Evolutionary conservation across 2,888 invertebrate species (phyloP).

Genomic region (Ernsta delagoae): DNA sequence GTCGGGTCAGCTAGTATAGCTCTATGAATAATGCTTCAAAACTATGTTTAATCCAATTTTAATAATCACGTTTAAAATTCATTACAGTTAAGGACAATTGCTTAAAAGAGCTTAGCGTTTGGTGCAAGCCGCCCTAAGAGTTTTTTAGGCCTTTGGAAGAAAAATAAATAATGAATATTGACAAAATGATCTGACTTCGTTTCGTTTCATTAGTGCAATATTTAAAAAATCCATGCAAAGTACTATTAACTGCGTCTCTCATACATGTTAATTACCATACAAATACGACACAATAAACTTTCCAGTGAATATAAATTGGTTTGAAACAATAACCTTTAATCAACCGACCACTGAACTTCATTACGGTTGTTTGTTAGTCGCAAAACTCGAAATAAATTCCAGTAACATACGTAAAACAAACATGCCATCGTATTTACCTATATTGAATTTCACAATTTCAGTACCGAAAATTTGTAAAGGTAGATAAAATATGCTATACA

Average conservation of each 20-base stretch:
- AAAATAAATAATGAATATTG: too few relatives aligned
- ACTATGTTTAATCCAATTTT: too few relatives aligned
- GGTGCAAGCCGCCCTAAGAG: too few relatives aligned
- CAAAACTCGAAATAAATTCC: background rate
- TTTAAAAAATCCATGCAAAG: background rate
- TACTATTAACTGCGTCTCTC: background rate
- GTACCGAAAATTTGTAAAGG: background rate
- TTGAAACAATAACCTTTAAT: constrained; percentile 18
- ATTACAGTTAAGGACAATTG: too few relatives aligned
- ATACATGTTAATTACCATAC: background rate
- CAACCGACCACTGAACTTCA: constrained; percentile 8
- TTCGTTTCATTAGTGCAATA: background rate
- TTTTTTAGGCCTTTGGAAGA: too few relatives aligned
- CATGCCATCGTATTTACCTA: background rate
- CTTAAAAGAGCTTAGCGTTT: too few relatives aligned
- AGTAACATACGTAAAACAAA: background rate
- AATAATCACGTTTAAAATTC: too few relatives aligned
- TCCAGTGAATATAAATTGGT: background rate
- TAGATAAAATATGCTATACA: too few relatives aligned
- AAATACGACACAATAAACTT: background rate
- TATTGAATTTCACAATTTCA: background rate
- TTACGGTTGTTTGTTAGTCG: constrained; percentile 15
- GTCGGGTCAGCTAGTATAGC: too few relatives aligned
- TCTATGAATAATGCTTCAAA: too few relatives aligned
- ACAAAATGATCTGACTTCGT: background rate